Base-by-base conservation (phyloP, 2,113 vertebrate genomes). In the Gyps fulvus region DNA sequence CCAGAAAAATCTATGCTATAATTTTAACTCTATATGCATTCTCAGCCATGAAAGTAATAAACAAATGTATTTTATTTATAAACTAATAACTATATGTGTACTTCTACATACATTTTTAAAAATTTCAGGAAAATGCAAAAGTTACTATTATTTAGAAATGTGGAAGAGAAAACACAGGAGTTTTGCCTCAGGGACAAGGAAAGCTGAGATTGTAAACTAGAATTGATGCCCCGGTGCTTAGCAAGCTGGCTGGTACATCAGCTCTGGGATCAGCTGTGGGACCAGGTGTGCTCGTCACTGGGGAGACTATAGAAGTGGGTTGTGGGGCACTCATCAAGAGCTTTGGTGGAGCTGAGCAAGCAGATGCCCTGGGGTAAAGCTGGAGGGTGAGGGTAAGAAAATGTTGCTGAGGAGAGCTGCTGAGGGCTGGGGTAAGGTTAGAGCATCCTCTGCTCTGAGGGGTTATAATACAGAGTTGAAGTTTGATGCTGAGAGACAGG, bases 311-410 rank as follows among this genome's bases (percentile, higher is more conserved):
- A 2, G 27, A 70, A 32, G 27, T 3, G 61, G 38, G 9, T 14
- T n/a, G 42, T 31, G 58, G n/a, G 55, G 12, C 2, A 0, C 11
- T 7, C 1, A 2, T 7, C 3, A 8, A 3, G 49, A 9, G 34
- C 9, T 23, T 0, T 8, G 9, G 20, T 69, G 13, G 67, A 34
- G 58, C 17, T 86, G 40, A 7, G 16, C 2, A 9, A 62, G 78
- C 2, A 13, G 54, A 1, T 61, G 13, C 11, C 3, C 5, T 67
- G 20, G 34, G 34, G 29, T 13, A 42, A 29, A 88, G 40, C 14
- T 10, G 10, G 67, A 65, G 21, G 31, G 17, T 57, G 13, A 59
- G 1, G 62, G 58, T 52, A 26, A 55, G 45, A 1, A 84, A 58
- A 31, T 7, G 7, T 2, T 80, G 21, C 8, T 18, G 13, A 29